Conservation (phyloP, 2,113 vertebrate genomes). For the Elephas maximus region DNA sequence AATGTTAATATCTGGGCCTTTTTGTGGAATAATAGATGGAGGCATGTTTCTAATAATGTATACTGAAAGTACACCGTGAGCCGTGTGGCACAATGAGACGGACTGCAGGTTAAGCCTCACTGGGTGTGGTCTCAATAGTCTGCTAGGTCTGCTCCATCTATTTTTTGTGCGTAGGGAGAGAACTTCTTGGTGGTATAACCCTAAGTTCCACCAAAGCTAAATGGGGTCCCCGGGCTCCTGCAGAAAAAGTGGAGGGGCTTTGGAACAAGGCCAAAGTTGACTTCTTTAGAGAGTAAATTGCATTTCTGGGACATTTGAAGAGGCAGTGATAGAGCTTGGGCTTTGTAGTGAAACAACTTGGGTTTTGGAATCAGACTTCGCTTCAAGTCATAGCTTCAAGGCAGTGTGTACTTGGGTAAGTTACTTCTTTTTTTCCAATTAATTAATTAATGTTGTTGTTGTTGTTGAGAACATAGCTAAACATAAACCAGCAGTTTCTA, state of each 20-base stretch:
- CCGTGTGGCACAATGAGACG: not conserved
- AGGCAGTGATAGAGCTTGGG: not conserved
- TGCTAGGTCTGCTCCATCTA: not conserved
- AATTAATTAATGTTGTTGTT: not conserved
- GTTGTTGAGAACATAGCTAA: not conserved
- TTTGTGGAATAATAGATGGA: not conserved
- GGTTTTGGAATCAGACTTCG: not conserved
- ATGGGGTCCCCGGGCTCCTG: too few species aligned
- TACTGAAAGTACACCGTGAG: not conserved
- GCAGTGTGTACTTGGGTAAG: not conserved
- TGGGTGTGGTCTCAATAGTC: not conserved
- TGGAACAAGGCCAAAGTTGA: not conserved
- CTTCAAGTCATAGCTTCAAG: not conserved
- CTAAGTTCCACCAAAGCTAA: not conserved
- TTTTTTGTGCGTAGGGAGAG: not conserved
- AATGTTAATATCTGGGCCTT: not conserved
- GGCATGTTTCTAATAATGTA: not conserved
- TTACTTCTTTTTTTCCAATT: not conserved
- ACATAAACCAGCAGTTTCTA: not conserved
- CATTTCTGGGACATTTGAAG: not conserved
- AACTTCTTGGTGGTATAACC: not conserved
- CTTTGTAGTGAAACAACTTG: not conserved
- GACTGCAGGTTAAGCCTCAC: not conserved
- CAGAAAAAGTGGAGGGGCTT: not conserved
- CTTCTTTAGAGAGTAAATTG: not conserved